These are phyloP conservation scores for Apomyelois bistriatella DNA, from an alignment of 2,888 invertebrate genomes.

Conservation along the genomic window DNA sequence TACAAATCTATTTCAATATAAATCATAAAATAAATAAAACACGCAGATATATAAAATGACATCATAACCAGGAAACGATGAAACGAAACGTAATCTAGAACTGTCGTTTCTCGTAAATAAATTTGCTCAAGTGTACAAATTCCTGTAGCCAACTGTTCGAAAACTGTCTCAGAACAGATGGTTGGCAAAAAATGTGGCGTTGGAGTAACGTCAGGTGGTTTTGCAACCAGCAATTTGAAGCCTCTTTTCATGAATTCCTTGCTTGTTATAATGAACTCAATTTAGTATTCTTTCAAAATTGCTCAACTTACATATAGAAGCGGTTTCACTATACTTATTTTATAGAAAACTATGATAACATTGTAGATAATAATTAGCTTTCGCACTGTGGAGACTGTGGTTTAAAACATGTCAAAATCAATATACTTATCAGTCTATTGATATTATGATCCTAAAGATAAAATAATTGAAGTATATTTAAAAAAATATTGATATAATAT, in stretches of 20 bases:
- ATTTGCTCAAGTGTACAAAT: slow-evolving; percentile 3
- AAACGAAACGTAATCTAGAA: not conserved
- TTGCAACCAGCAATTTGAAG: slow-evolving; percentile 5
- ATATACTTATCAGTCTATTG: no score
- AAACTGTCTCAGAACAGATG: slow-evolving; percentile 2
- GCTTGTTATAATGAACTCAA: no score
- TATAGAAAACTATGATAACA: no score
- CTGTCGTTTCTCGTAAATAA: not conserved
- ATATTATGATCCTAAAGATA: no score
- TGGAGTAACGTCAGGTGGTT: slow-evolving; percentile 6
- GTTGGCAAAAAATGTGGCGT: slow-evolving; percentile 1
- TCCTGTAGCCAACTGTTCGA: not conserved
- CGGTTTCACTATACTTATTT: no score
- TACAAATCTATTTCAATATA: not conserved
- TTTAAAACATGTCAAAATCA: no score
- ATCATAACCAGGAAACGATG: not conserved
- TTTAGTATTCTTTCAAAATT: no score
- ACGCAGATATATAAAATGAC: not conserved
- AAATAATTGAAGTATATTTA: no score
- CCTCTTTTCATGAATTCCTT: not conserved
- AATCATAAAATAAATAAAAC: not conserved
- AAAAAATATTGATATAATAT: no score
- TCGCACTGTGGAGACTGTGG: no score
- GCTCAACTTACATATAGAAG: no score
- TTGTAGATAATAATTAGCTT: no score